phyloP scores from a whole-genome alignment of 30 jellyfish, hydroid and myxozoan genomes.

The Turritopsis dohrnii region DNA sequence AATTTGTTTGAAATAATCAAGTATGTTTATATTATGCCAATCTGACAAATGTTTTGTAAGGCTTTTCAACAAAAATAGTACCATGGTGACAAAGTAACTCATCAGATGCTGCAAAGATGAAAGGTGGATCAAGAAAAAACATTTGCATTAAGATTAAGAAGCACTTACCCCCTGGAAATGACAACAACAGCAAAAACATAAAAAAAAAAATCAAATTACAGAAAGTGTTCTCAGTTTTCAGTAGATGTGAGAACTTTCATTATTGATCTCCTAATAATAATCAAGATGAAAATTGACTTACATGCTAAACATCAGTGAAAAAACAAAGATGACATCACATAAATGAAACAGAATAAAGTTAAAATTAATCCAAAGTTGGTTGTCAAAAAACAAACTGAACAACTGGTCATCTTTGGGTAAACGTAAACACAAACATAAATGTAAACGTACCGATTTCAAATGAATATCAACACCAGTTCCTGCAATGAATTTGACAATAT shows the following conservation, averaged over 20 bases:
- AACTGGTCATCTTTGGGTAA: background rate
- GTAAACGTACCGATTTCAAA: conserved; percentile 52
- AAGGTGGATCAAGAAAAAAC: background rate
- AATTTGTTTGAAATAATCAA: too few relatives aligned
- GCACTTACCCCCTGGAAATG: background rate
- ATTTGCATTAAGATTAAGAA: background rate
- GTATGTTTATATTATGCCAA: too few relatives aligned
- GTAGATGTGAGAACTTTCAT: too few relatives aligned
- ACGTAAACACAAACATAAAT: background rate
- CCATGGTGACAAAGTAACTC: too few relatives aligned
- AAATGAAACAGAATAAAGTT: background rate
- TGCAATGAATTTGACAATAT: conserved; percentile 50
- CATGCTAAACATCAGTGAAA: background rate
- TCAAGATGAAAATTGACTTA: background rate
- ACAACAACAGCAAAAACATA: background rate
- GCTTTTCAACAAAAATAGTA: too few relatives aligned
- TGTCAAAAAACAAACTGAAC: too few relatives aligned
- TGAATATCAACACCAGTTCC: conserved; percentile 67
- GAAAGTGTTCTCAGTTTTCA: background rate
- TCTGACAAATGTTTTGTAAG: too few relatives aligned
- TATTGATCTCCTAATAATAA: too few relatives aligned
- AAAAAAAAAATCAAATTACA: background rate
- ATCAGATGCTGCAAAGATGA: too few relatives aligned
- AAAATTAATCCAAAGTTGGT: background rate
- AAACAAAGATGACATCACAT: background rate